Percentiles rank a stretch among this genome's conserved stretches.
Evolutionary conservation across 37 sponge, comb jelly and placozoan species (phyloP).

Genomic region (Amphimedon queenslandica): DNA sequence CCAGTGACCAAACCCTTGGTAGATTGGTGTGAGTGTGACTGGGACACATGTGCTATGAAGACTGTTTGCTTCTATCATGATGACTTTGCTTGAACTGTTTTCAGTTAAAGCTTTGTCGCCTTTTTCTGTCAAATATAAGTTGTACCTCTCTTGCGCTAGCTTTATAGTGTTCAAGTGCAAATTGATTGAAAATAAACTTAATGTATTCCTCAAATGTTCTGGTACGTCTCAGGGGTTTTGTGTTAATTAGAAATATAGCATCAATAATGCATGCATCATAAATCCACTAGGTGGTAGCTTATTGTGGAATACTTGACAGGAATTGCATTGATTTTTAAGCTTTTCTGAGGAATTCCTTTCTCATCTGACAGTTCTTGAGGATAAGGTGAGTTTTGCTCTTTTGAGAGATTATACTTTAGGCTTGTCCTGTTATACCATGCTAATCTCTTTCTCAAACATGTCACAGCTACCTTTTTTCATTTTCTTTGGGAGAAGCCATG

Average conservation of each 20-base stretch:
- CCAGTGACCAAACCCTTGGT: conserved; percentile 12
- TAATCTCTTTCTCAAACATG: conserved; percentile 5
- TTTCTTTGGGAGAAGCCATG: no score
- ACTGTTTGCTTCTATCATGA: conserved; percentile 4
- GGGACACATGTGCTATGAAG: not conserved
- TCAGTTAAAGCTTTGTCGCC: not conserved
- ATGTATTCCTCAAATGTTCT: conserved; percentile 9
- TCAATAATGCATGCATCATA: conserved; percentile 2
- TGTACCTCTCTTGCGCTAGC: no score
- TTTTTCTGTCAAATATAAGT: conserved; percentile 29
- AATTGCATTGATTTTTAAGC: not conserved
- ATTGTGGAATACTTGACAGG: no score
- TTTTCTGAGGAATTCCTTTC: conserved; percentile 14
- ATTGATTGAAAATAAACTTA: conserved; percentile 14
- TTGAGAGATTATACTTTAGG: no score
- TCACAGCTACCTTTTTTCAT: conserved; percentile 7
- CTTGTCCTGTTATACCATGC: conserved; percentile 6
- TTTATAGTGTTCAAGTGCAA: not conserved
- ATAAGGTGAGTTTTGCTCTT: no score
- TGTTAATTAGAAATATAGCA: no score
- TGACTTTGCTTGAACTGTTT: conserved; percentile 14
- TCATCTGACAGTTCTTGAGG: no score
- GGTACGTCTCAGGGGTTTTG: conserved; percentile 7
- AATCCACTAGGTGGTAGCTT: conserved; percentile 6
- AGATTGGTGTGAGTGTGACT: conserved; percentile 11